These are phyloP conservation scores for Ceyx melanurus DNA, from an alignment of 2,113 vertebrate species.

Conservation along the genomic window DNA sequence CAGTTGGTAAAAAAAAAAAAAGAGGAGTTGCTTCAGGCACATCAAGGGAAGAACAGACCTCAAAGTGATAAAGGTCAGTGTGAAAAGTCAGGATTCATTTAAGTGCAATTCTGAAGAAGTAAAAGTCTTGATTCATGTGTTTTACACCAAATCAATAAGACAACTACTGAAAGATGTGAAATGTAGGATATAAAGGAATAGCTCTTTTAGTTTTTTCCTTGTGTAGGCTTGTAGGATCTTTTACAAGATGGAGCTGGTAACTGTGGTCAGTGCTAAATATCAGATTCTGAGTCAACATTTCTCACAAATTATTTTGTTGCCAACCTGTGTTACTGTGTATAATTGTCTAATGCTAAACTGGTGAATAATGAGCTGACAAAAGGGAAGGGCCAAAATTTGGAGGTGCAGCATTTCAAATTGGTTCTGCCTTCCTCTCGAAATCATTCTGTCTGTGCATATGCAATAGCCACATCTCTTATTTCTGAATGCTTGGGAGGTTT, in stretches of 20 bases:
- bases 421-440: slow-evolving; percentile 48
- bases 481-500: slow-evolving; percentile 30
- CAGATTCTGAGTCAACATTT: not conserved
- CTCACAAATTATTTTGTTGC: not conserved
- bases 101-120: not conserved
- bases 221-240: not conserved
- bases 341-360: not conserved
- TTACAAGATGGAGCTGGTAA: not conserved
- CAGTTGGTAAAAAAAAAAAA: too few relatives aligned
- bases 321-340: not conserved
- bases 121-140: not conserved
- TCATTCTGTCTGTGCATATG: slow-evolving; percentile 30
- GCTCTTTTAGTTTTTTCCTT: not conserved
- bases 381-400: slow-evolving; percentile 34
- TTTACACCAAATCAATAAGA: not conserved
- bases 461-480: slow-evolving; percentile 51
- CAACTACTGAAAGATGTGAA: not conserved
- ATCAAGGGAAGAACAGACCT: slow-evolving; percentile 38
- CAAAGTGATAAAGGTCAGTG: slow-evolving; percentile 15
- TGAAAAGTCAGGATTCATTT: slow-evolving; percentile 45
- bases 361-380: slow-evolving; percentile 51
- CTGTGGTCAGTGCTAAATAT: not conserved
- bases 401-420: slow-evolving; percentile 20
- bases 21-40: slow-evolving; percentile 39
- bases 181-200: not conserved